A percentile compares a stretch with the other conserved stretches of the same genome.
phyloP scores from a whole-genome alignment of 1,140 invertebrate species.

The Homalodisca vitripennis region DNA sequence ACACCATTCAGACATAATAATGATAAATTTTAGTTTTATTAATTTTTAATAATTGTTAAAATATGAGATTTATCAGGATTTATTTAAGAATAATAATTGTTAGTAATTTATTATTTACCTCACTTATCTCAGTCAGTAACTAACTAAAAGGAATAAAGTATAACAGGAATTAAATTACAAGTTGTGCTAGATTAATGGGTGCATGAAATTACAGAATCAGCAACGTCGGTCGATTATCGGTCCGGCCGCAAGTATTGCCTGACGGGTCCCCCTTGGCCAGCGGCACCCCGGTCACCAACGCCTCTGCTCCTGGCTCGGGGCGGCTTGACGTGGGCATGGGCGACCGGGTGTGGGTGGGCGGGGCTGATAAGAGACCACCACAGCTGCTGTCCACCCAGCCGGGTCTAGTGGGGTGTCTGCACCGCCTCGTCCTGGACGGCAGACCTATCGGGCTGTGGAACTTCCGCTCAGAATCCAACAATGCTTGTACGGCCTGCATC shows the following conservation, averaged over 20 bases:
- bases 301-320: slow-evolving; percentile 53
- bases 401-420: slow-evolving; percentile 72
- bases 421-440: slow-evolving; percentile 75
- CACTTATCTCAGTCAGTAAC: too few relatives aligned
- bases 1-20: too few relatives aligned
- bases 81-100: too few relatives aligned
- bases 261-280: slow-evolving; percentile 44
- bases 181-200: too few relatives aligned
- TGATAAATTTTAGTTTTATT: too few relatives aligned
- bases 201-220: slow-evolving; percentile 56
- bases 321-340: slow-evolving; percentile 53
- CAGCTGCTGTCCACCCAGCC: slow-evolving; percentile 41
- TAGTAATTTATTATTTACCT: too few relatives aligned
- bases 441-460: slow-evolving; percentile 85
- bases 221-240: slow-evolving; percentile 56
- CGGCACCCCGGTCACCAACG: slow-evolving; percentile 48
- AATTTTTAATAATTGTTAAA: too few relatives aligned
- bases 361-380: slow-evolving; percentile 49
- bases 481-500: slow-evolving; percentile 71
- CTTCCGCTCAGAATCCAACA: slow-evolving; percentile 64
- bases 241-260: slow-evolving; percentile 50
- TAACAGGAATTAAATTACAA: too few relatives aligned
- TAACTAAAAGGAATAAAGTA: too few relatives aligned
- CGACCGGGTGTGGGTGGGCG: slow-evolving; percentile 59
- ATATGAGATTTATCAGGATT: too few relatives aligned